A percentile compares a stretch with the other conserved stretches of the same genome.
These are phyloP conservation scores for Tinea pellionella DNA, from an alignment of 2,888 invertebrate genomes.

Conservation along the genomic window DNA sequence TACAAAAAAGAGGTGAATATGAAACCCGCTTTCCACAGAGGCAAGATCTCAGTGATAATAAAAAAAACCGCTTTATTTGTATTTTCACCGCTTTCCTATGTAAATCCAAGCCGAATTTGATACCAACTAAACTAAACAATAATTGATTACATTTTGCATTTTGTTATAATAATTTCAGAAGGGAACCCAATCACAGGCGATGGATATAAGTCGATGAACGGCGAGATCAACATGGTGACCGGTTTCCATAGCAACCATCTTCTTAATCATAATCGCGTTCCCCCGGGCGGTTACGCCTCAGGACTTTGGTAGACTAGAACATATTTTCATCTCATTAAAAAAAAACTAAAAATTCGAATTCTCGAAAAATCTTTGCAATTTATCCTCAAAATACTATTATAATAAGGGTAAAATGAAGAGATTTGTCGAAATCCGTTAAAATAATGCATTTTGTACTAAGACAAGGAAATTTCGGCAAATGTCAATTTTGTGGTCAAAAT, in stretches of 20 bases:
- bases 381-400: neutral
- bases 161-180: conserved; percentile 46
- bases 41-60: too few species aligned
- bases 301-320: conserved; percentile 74
- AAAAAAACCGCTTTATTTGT: too few species aligned
- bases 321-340: conserved; percentile 19
- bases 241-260: conserved; percentile 41
- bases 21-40: too few species aligned
- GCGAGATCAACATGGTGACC: conserved; percentile 67
- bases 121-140: too few species aligned
- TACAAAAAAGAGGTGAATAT: too few species aligned
- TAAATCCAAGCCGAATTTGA: too few species aligned
- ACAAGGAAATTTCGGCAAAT: too few species aligned
- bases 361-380: neutral
- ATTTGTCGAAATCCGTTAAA: too few species aligned
- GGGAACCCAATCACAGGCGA: conserved; percentile 71
- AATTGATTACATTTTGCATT: too few species aligned
- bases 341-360: neutral
- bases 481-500: neutral
- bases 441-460: too few species aligned
- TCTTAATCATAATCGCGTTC: conserved; percentile 69
- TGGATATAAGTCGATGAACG: conserved; percentile 69
- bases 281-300: conserved; percentile 76
- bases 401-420: too few species aligned
- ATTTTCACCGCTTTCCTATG: too few species aligned